These are phyloP conservation scores for Chymomyza costata DNA, from an alignment of 1,140 invertebrate genomes.

Conservation along the genomic window DNA sequence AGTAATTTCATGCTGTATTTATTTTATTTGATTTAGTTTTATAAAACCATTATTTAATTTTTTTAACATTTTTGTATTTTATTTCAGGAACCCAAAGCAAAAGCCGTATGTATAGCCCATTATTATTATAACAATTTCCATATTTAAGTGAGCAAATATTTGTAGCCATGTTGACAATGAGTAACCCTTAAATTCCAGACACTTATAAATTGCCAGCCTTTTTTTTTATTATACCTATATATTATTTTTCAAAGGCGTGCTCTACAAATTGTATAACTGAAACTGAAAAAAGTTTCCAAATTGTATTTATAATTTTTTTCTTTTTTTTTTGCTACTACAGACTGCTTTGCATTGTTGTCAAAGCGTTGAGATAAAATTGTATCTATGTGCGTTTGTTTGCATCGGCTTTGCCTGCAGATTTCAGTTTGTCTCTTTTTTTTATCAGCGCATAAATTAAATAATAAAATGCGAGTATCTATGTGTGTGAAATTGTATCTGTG, in stretches of 20 bases:
- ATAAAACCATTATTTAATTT: constrained; percentile 29
- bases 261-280: constrained; percentile 6
- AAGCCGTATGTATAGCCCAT: constrained; percentile 61
- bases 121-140: too few relatives aligned
- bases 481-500: constrained; percentile 31
- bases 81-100: constrained; percentile 72
- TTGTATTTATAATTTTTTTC: constrained; percentile 4
- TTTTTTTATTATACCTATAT: constrained; percentile 6
- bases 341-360: constrained; percentile 37
- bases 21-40: constrained; percentile 36
- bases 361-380: constrained; percentile 35
- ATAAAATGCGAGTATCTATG: constrained; percentile 55
- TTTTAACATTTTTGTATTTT: constrained; percentile 30
- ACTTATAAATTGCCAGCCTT: too few relatives aligned
- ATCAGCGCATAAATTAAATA: constrained; percentile 72
- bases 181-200: too few relatives aligned
- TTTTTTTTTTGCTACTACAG: constrained; percentile 5
- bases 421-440: constrained; percentile 33
- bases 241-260: constrained; percentile 1
- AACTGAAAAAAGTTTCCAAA: not conserved
- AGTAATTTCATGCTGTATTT: constrained; percentile 18
- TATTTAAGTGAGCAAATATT: too few relatives aligned
- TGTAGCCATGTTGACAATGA: too few relatives aligned
- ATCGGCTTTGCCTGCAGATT: constrained; percentile 48
- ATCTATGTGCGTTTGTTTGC: constrained; percentile 18